phyloP scores from a whole-genome alignment of 2,888 invertebrate genomes.

The Agriopis aurantiaria region DNA sequence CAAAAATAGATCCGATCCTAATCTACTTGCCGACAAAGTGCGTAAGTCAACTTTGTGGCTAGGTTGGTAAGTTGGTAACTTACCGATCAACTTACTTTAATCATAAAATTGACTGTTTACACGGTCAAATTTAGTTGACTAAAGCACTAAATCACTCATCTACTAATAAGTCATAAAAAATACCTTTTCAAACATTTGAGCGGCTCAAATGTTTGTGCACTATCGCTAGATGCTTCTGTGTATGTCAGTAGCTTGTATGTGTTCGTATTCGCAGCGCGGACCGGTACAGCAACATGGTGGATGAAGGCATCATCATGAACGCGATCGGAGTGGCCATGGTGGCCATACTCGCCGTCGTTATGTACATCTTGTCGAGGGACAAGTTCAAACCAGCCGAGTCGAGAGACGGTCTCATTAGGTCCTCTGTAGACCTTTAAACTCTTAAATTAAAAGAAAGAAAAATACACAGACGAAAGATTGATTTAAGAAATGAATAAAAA shows the following conservation, averaged over 20 bases:
- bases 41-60: too few species aligned
- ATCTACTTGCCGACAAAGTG: too few species aligned
- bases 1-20: too few species aligned
- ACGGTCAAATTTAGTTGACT: too few species aligned
- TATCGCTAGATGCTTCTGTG: slow-evolving; percentile 42
- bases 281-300: slow-evolving; percentile 86
- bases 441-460: background rate
- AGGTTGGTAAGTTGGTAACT: too few species aligned
- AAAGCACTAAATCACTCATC: too few species aligned
- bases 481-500: too few species aligned
- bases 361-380: slow-evolving; percentile 88
- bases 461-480: background rate
- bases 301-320: slow-evolving; percentile 90
- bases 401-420: slow-evolving; percentile 80
- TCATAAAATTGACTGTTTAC: too few species aligned
- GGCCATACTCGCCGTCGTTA: slow-evolving; percentile 88
- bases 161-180: background rate
- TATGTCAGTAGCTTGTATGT: slow-evolving; percentile 60
- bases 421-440: slow-evolving; percentile 85
- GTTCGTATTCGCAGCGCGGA: slow-evolving; percentile 78
- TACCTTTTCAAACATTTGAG: background rate
- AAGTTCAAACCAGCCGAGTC: slow-evolving; percentile 82
- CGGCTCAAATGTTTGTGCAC: slow-evolving; percentile 18
- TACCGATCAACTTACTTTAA: too few species aligned
- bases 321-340: slow-evolving; percentile 89